Conservation (phyloP, 2,797 vertebrate species). For the Falco biarmicus region DNA sequence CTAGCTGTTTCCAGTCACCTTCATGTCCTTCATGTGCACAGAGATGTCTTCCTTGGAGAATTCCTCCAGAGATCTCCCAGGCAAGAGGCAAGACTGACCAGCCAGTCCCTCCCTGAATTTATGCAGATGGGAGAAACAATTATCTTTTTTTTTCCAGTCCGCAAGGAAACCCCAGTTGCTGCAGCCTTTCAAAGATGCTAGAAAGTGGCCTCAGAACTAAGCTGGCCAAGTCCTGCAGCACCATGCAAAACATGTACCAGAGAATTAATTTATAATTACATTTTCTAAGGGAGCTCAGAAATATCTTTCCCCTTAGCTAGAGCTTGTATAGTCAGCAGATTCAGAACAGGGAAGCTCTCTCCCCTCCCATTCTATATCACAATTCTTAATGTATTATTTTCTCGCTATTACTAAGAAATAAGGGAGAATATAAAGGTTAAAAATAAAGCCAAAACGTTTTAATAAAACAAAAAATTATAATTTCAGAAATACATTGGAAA, state of each 20-base stretch:
- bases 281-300: conserved; percentile 34
- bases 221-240: neutral
- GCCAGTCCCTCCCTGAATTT: neutral
- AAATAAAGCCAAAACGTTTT: neutral
- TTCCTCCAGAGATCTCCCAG: neutral
- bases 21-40: accelerated
- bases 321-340: neutral
- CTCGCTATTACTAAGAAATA: neutral
- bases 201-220: neutral
- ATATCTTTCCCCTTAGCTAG: neutral
- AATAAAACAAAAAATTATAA: neutral
- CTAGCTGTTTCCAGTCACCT: neutral
- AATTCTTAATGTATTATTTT: neutral
- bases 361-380: neutral
- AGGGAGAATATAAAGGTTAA: neutral
- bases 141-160: neutral
- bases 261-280: conserved; percentile 36
- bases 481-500: neutral
- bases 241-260: neutral
- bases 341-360: neutral
- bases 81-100: neutral
- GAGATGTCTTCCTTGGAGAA: neutral
- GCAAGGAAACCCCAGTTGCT: accelerated
- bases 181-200: neutral
- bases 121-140: neutral